Conservation (phyloP, 2,113 vertebrate genomes). For the Rhombomys opimus region DNA sequence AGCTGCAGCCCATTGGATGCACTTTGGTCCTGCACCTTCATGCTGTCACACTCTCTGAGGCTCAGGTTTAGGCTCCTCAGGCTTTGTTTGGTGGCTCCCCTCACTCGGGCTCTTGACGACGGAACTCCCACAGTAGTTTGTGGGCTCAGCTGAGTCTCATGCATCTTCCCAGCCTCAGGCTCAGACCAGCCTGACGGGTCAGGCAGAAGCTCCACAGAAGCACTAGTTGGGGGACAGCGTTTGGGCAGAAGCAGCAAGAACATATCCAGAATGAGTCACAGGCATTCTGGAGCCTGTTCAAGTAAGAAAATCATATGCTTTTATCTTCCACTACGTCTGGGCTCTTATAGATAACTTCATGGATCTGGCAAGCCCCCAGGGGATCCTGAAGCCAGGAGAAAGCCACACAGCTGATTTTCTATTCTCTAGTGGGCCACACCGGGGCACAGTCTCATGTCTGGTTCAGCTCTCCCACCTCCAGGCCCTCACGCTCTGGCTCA, state of each 20-base stretch:
- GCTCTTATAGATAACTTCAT: not conserved
- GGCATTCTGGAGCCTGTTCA: not conserved
- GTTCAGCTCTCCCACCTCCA: not conserved
- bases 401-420: not conserved
- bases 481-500: not conserved
- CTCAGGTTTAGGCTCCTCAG: not conserved
- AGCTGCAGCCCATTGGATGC: not conserved
- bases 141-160: not conserved
- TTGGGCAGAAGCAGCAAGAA: not conserved
- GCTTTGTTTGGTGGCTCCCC: not conserved
- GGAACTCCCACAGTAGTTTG: not conserved
- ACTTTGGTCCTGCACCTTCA: not conserved
- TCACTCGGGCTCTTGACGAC: not conserved
- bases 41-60: not conserved
- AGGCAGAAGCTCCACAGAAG: not conserved
- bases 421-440: accelerated
- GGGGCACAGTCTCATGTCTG: accelerated
- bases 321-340: not conserved
- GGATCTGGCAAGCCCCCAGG: not conserved
- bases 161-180: not conserved
- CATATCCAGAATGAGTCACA: not conserved
- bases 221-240: not conserved
- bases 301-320: not conserved
- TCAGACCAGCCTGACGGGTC: not conserved
- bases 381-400: not conserved